A percentile compares a stretch with the other conserved stretches of the same genome.
Conservation (phyloP, 2,797 vertebrate genomes). For the Fratercula arctica region DNA sequence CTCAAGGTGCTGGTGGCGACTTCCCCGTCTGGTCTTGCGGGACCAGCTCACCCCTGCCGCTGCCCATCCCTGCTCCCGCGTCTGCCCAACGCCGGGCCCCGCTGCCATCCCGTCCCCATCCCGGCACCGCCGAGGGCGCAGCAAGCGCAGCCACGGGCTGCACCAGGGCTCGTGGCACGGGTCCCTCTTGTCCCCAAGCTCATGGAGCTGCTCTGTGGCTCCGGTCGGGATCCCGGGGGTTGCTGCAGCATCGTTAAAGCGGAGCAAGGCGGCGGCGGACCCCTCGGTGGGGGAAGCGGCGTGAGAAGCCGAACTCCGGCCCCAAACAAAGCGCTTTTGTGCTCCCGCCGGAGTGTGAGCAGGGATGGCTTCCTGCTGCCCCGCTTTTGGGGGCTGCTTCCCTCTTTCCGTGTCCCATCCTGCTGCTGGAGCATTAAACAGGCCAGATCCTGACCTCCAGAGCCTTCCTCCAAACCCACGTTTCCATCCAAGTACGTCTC, state of each 20-base stretch:
- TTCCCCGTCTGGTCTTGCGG: neutral
- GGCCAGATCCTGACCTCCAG: neutral
- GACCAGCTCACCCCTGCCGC: neutral
- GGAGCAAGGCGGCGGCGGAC: fast-evolving
- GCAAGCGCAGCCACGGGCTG: fast-evolving
- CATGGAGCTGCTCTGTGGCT: neutral
- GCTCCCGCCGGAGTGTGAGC: neutral
- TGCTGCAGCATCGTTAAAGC: fast-evolving
- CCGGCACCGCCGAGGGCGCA: neutral
- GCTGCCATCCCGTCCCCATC: neutral
- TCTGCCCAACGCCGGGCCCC: fast-evolving
- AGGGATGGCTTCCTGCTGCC: neutral
- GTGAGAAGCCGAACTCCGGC: neutral
- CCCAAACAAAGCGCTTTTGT: conserved; percentile 33
- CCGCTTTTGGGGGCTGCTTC: neutral
- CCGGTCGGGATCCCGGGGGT: fast-evolving
- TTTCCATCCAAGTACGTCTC: neutral
- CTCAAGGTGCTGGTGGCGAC: neutral
- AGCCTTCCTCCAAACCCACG: neutral
- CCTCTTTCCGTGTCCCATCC: neutral
- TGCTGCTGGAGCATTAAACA: neutral
- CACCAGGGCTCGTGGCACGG: fast-evolving
- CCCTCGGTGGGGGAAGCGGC: neutral
- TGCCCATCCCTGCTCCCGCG: neutral
- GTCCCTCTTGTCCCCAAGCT: neutral